Base-by-base conservation (phyloP, 2,113 vertebrate species). In the Rynchops niger region DNA sequence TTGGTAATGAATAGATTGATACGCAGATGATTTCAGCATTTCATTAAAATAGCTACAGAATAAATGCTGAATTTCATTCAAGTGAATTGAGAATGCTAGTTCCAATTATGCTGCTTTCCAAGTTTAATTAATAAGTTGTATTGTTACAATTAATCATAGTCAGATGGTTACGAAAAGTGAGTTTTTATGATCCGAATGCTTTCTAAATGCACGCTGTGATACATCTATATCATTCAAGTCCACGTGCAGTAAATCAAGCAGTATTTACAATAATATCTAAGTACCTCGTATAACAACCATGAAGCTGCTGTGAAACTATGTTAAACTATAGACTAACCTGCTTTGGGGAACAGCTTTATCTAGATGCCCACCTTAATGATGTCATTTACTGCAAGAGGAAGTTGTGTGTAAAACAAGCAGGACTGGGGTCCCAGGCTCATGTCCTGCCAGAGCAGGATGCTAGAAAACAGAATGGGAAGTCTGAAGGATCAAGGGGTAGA, bases 101-200 rank as follows among this genome's bases (percentile, higher is more conserved):
- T 96, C 86, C 81, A 94, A 96, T 96, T 95, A 95, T 67, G 49
- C 88, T 61, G 79, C 86, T 94, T 93, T 87, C 92, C 70, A 76
- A 84, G 83, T 92, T 95, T 97, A 97, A 98, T 97, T 97, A 97
- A 97, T 96, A 96, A 95, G 88, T 93, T 86, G 90, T 36, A 91
- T 91, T 92, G 77, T 96, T 93, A 69, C 65, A 92, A 97, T 97
- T 96, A 92, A 96, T 97, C 97, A 97, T n/a, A 91, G 67, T 94
- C 82, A 70, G 93, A 62, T 53, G 81, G 49, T 66, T 78, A 71
- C 1, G 19, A 92, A 53, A 92, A 77, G 58, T 30, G 77, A 95
- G 78, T 42, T 86, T 84, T 93, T 84, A 45, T 69, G 62, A 85
- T 87, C 73, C 4, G 3, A 67, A 2, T 25, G 70, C 58, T 84